Conservation (phyloP, 2,113 vertebrate genomes). For the Jaculus jaculus region DNA sequence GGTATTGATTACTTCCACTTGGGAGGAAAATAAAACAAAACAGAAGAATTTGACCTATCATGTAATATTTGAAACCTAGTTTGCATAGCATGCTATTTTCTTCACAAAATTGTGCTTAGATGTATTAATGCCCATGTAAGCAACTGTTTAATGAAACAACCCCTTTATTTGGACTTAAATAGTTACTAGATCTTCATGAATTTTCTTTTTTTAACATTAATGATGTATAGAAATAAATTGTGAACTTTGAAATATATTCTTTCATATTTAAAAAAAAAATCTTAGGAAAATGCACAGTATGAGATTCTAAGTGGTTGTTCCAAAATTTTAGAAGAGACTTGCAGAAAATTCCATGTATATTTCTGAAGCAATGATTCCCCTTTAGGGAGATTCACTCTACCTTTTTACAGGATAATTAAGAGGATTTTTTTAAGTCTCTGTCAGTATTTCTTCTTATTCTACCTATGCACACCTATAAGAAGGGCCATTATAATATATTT, state of each 20-base stretch:
- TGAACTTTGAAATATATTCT: not conserved
- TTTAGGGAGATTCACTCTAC: not conserved
- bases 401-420: not conserved
- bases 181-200: not conserved
- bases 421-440: not conserved
- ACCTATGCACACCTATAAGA: not conserved
- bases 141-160: not conserved
- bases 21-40: not conserved
- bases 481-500: not conserved
- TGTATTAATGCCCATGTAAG: not conserved
- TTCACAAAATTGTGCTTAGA: not conserved
- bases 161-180: constrained; percentile 1
- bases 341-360: not conserved
- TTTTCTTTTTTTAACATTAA: not conserved
- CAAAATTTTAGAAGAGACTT: not conserved
- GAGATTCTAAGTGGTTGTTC: not conserved
- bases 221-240: not conserved
- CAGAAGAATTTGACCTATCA: not conserved
- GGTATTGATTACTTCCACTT: not conserved
- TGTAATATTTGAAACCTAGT: not conserved
- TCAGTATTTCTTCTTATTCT: not conserved
- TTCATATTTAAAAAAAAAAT: not conserved
- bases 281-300: not conserved
- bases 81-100: not conserved
- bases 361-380: constrained; percentile 15